Conservation (phyloP, 2,888 invertebrate genomes). For the Patella pellucida region DNA sequence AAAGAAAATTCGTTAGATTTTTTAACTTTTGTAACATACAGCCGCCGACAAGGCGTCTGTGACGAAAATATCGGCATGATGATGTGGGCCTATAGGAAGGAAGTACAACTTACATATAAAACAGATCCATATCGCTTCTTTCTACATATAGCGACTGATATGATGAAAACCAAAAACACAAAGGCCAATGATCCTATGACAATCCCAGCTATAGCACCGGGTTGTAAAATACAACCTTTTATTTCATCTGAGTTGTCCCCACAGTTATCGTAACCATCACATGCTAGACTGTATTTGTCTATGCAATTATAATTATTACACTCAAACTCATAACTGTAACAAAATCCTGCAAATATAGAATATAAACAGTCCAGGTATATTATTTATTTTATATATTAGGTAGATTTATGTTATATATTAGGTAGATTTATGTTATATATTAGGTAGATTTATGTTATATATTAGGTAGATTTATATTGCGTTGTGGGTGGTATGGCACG, state of each 20-base stretch:
- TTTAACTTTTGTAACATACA: too few species aligned
- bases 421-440: too few species aligned
- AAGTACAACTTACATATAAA: too few species aligned
- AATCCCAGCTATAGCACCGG: constrained; percentile 15
- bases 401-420: too few species aligned
- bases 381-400: background rate
- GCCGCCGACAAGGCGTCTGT: too few species aligned
- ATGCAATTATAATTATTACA: constrained; percentile 16
- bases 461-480: too few species aligned
- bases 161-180: background rate
- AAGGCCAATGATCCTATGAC: constrained; percentile 3
- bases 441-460: too few species aligned
- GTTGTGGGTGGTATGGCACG: too few species aligned
- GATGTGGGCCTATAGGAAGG: too few species aligned
- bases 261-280: constrained; percentile 21
- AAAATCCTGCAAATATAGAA: background rate
- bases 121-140: background rate
- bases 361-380: background rate
- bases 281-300: background rate
- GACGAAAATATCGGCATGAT: too few species aligned
- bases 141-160: background rate
- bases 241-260: constrained; percentile 17
- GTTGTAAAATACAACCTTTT: background rate
- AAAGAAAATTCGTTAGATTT: too few species aligned
- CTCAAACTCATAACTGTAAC: background rate